Evolutionary conservation across 2,113 vertebrate species (phyloP).

Genomic region (Butastur rufipennis): DNA sequence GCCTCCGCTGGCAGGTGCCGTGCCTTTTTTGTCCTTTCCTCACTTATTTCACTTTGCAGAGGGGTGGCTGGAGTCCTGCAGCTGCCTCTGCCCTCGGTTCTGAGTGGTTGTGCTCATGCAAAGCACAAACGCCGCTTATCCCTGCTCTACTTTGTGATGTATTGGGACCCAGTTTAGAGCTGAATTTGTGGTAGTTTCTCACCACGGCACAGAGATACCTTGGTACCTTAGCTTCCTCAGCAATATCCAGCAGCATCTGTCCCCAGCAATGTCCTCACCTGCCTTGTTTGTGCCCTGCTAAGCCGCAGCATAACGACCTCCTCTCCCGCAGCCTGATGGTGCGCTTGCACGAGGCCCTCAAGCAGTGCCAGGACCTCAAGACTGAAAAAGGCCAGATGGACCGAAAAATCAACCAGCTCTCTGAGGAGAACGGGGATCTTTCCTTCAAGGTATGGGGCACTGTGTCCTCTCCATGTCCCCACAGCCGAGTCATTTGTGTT

Average conservation of each 20-base stretch:
- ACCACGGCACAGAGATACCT: rapidly evolving
- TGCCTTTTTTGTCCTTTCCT: neutral
- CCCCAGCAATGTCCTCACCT: rapidly evolving
- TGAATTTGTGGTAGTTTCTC: neutral
- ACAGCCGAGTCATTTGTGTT: rapidly evolving
- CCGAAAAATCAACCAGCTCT: conserved; percentile 82
- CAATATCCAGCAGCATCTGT: rapidly evolving
- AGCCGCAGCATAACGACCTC: neutral
- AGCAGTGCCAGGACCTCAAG: conserved; percentile 85
- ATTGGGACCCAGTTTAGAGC: neutral
- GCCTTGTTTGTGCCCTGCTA: no score
- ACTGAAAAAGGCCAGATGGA: conserved; percentile 83
- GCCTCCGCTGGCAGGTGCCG: neutral
- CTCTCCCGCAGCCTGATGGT: conserved; percentile 72
- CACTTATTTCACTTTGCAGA: neutral
- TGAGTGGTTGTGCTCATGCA: neutral
- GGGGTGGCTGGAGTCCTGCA: neutral
- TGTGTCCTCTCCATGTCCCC: rapidly evolving
- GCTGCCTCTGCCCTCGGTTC: neutral
- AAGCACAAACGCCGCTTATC: neutral
- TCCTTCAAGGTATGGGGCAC: conserved; percentile 77
- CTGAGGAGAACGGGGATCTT: conserved; percentile 86
- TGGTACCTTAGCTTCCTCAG: neutral
- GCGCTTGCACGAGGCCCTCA: conserved; percentile 81
- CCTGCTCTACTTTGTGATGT: neutral